Conservation (phyloP, 2,888 invertebrate species). For the Aporophyla nigra region DNA sequence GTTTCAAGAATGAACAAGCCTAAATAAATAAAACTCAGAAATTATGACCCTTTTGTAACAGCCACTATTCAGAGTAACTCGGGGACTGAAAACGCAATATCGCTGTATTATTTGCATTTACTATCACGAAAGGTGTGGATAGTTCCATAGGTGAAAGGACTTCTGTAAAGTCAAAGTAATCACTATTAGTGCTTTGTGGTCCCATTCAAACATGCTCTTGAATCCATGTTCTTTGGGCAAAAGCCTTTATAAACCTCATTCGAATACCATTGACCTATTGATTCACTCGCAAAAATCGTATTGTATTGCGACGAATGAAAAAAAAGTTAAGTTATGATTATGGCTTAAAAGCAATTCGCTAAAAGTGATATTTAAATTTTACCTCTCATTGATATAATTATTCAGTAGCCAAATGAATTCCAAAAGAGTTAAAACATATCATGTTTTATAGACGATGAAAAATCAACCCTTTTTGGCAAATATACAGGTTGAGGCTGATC, state of each 20-base stretch:
- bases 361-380: constrained; percentile 16
- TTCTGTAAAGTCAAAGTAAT: constrained; percentile 4
- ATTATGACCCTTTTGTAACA: constrained; percentile 32
- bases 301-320: background rate
- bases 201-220: constrained; percentile 8
- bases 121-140: constrained; percentile 22
- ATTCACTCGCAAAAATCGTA: constrained; percentile 29
- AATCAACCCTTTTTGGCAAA: background rate
- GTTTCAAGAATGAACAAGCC: constrained; percentile 9
- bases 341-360: constrained; percentile 14
- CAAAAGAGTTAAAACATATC: constrained; percentile 24
- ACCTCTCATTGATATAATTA: background rate
- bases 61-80: constrained; percentile 7
- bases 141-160: background rate
- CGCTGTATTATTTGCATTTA: constrained; percentile 35
- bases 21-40: constrained; percentile 47
- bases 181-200: constrained; percentile 18
- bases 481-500: constrained; percentile 18
- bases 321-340: constrained; percentile 8
- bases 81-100: constrained; percentile 27
- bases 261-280: constrained; percentile 36
- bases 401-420: background rate
- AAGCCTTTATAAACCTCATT: constrained; percentile 17
- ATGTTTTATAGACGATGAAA: constrained; percentile 20
- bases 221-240: constrained; percentile 7